Base-by-base conservation (phyloP, 1,140 invertebrate species). In the Belonocnema kinseyi region DNA sequence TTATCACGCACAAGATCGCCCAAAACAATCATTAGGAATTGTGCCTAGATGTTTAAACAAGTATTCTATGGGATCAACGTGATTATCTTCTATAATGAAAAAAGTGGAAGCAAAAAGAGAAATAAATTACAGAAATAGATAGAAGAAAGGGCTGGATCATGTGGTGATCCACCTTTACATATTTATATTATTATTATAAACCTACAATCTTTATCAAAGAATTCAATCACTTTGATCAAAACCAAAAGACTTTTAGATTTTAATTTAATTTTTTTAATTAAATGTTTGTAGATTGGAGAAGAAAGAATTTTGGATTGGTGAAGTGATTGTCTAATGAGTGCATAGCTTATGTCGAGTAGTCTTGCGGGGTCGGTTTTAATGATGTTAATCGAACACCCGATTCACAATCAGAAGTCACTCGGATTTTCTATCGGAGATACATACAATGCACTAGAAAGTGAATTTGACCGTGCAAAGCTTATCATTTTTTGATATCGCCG, bases 1-100 rank as follows among this genome's bases (percentile, higher is more conserved):
- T 61, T 66, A 33, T 74, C 78, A 81, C 84, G 84, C 85, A 87
- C 82, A 85, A 86, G 81, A 80, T 87, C 83, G 80, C 81, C 78
- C 82, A 80, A 83, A 87, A 87, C 86, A 89, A 88, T 88, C 87
- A 79, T 88, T 88, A 88, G 83, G 85, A 88, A 87, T 88, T 85
- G 88, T 89, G 88, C 88, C 88, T 89, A 87, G 81, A 89, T 87
- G 80, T 87, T 84, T 83, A 86, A 87, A 88, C 80, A 88, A 81
- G 77, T 89, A 87, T 88, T 89, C 75, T 85, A 87, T 87, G 88
- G 87, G 87, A 89, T 88, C 88, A 89, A 89, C 77, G 83, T 88
- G 82, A 83, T 83, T 86, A 54, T 7, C 53, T 54, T 54, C 53
- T 54, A 54, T 54, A 54, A 5, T 52, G 21, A 54, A 73, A 51